Base-by-base conservation (phyloP, 2,797 vertebrate genomes). In the Halcyon badia region DNA sequence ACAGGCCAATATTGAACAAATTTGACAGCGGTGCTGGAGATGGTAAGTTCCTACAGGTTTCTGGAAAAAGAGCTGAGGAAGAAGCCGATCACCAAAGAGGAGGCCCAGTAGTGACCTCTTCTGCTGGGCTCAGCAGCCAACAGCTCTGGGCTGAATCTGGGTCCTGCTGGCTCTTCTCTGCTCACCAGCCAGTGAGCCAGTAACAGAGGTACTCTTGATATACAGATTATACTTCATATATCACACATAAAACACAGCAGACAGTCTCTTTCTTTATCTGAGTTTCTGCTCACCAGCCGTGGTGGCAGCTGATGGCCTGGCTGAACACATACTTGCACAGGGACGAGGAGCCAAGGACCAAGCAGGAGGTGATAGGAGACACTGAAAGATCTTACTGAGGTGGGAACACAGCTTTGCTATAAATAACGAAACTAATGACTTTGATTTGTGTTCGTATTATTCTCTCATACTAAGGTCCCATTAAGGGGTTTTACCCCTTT, bases 161-260 rank as follows among this genome's bases (percentile, higher is more conserved):
- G 10, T 33, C 2, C 3, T 35, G 42, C 54, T 12, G 2, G 35
- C 46, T 61, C 39, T 4, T 39, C 1, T 10, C 52, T 17, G 33
- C 17, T 8, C 17, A 58, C 7, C 0, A 0, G 35, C 64, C 0
- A 0, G 37, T 37, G 37, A 37, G 37, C 37, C 37, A 37, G 37
- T 11, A 37, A 37, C 37, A 37, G 54, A 96, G 52, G 30, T 60
- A 26, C 51, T 93, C 58, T 71, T 94, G 89, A 91, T 83, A 68
- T 18, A 89, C 35, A 57, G 72, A 79, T 73, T 83, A 64, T 4
- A 94, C 58, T 73, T 89, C 61, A 83, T 64, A 18, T 49, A 95
- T 81, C 82, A 95, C 49, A 82, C 1, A 7, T 31, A 82, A 91
- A 95, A 89, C 33, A 57, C 41, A 77, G 71, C 61, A 80, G 75